These are phyloP conservation scores for Bryconaethiops microstoma DNA, from an alignment of 2,797 vertebrate genomes.

Conservation along the genomic window DNA sequence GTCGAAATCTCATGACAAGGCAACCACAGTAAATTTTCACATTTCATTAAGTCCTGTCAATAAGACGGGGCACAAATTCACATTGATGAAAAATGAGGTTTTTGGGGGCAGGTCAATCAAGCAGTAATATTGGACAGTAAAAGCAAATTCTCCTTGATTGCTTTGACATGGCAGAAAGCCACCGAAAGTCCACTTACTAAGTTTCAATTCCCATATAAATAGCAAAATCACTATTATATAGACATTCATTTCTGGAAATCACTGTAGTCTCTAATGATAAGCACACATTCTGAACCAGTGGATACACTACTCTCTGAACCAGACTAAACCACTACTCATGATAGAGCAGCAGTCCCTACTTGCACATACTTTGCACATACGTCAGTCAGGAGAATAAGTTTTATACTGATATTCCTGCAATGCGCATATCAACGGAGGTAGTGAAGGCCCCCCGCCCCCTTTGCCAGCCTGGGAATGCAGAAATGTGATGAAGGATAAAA, in stretches of 20 bases:
- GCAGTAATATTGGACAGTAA: constrained; percentile 47
- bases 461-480: constrained; percentile 22
- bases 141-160: constrained; percentile 44
- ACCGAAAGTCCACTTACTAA: neutral
- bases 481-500: constrained; percentile 17
- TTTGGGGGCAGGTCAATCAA: constrained; percentile 41
- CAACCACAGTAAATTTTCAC: constrained; percentile 57
- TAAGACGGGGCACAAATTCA: constrained; percentile 53
- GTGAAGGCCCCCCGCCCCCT: constrained; percentile 1
- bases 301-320: neutral
- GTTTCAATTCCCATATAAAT: constrained; percentile 12
- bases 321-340: neutral
- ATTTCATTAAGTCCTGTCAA: constrained; percentile 61
- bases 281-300: neutral
- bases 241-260: constrained; percentile 11
- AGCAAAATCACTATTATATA: constrained; percentile 9
- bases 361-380: neutral
- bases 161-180: constrained; percentile 33
- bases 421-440: constrained; percentile 2
- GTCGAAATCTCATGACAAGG: constrained; percentile 55
- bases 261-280: constrained; percentile 4
- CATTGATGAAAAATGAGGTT: constrained; percentile 45
- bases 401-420: constrained; percentile 8
- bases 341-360: neutral
- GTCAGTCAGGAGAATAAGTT: neutral